Evolutionary conservation across 2,113 vertebrate genomes (phyloP).

Genomic region (Varanus salvator): DNA sequence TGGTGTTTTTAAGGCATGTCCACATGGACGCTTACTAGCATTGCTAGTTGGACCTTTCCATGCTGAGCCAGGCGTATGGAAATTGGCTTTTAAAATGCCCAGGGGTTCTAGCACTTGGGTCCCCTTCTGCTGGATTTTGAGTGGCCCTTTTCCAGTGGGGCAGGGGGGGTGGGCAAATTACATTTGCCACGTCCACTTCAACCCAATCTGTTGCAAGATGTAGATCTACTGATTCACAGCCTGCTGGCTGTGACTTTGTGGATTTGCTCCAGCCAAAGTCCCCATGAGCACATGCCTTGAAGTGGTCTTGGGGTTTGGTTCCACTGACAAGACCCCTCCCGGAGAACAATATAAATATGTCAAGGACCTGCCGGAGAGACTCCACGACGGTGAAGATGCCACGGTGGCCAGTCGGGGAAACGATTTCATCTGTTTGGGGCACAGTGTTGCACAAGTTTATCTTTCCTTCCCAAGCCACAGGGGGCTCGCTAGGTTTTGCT

Average conservation of each 20-base stretch:
- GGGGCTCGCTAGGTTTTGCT: not conserved
- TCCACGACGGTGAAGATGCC: slow-evolving; percentile 5
- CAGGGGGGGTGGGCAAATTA: not conserved
- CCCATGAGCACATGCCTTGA: slow-evolving; percentile 10
- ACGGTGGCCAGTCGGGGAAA: no score
- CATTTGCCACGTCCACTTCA: not conserved
- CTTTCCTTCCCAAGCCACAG: slow-evolving; percentile 9
- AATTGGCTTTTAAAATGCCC: not conserved
- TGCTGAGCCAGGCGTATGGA: not conserved
- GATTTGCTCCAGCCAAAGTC: not conserved
- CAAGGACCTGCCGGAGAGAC: slow-evolving; percentile 7
- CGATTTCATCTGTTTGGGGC: not conserved
- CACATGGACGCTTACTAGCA: not conserved
- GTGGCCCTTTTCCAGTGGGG: rapidly evolving
- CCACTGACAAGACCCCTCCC: no score
- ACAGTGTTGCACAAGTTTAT: slow-evolving; percentile 3
- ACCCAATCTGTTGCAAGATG: not conserved
- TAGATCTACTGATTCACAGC: not conserved
- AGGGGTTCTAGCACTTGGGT: not conserved
- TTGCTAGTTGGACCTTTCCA: no score
- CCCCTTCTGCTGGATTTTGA: not conserved
- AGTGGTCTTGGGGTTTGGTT: not conserved
- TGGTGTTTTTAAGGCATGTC: not conserved
- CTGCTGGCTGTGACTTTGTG: rapidly evolving
- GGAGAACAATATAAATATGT: no score